A percentile compares a stretch with the other conserved stretches of the same genome.
Conservation (phyloP, 2,113 vertebrate species). For the Clarias macrocephalus region DNA sequence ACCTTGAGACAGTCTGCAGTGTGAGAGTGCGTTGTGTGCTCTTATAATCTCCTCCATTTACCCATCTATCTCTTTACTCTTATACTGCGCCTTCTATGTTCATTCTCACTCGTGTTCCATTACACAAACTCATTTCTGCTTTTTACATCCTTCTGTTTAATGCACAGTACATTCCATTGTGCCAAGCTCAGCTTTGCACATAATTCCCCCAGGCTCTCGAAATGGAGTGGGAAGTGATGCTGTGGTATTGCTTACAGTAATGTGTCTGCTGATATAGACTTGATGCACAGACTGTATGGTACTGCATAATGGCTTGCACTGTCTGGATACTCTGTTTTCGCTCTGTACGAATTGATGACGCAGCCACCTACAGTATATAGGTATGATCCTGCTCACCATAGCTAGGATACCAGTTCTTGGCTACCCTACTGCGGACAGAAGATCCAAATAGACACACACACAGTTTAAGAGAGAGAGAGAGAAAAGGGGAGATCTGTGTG, state of each 20-base stretch:
- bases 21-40: background rate
- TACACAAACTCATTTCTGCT: constrained; percentile 11
- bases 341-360: constrained; percentile 3
- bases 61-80: background rate
- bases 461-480: too few relatives aligned
- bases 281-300: constrained; percentile 18
- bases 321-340: background rate
- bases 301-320: background rate
- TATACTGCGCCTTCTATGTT: background rate
- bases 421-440: too few relatives aligned
- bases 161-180: background rate
- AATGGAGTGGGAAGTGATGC: constrained; percentile 18
- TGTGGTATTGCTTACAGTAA: constrained; percentile 36
- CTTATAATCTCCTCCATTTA: background rate
- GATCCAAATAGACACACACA: too few relatives aligned
- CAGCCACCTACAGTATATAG: background rate
- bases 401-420: background rate
- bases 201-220: constrained; percentile 12
- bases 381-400: background rate
- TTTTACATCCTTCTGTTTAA: constrained; percentile 12
- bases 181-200: background rate
- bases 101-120: background rate
- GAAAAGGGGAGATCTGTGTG: background rate
- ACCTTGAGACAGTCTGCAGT: background rate
- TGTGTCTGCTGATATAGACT: constrained; percentile 25